phyloP scores from a whole-genome alignment of 1,140 invertebrate species.

The Anastrepha ludens region DNA sequence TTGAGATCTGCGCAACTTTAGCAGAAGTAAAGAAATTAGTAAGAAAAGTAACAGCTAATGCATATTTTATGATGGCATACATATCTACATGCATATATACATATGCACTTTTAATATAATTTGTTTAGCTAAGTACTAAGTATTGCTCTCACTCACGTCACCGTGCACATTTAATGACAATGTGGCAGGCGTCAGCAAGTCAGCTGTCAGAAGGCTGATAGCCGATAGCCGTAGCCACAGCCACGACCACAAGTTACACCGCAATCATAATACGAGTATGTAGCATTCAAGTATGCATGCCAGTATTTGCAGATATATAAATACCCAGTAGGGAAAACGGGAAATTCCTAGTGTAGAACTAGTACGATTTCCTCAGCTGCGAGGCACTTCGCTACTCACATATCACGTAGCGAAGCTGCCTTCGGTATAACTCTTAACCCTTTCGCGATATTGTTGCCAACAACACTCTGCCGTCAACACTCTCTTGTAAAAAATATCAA shows the following conservation, averaged over 20 bases:
- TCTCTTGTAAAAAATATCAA: no score
- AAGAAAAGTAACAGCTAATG: background rate
- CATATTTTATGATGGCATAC: background rate
- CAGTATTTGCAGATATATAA: background rate
- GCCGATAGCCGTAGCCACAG: no score
- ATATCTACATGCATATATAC: background rate
- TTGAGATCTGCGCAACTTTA: constrained; percentile 19
- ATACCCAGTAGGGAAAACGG: no score
- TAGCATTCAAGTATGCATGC: no score
- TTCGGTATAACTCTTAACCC: no score
- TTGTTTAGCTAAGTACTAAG: background rate
- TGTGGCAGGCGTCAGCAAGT: constrained; percentile 3
- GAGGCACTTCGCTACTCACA: no score
- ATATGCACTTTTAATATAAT: background rate
- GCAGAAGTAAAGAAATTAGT: background rate
- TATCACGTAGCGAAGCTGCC: no score
- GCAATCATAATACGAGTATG: background rate
- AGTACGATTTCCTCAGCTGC: no score
- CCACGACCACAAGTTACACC: background rate
- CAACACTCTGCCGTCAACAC: no score
- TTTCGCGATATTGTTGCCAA: no score
- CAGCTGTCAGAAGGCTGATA: background rate
- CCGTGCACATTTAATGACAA: background rate
- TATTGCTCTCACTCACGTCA: background rate
- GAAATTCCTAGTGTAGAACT: no score